phyloP scores from a whole-genome alignment of 2,113 vertebrate genomes.

The Rissa tridactyla region DNA sequence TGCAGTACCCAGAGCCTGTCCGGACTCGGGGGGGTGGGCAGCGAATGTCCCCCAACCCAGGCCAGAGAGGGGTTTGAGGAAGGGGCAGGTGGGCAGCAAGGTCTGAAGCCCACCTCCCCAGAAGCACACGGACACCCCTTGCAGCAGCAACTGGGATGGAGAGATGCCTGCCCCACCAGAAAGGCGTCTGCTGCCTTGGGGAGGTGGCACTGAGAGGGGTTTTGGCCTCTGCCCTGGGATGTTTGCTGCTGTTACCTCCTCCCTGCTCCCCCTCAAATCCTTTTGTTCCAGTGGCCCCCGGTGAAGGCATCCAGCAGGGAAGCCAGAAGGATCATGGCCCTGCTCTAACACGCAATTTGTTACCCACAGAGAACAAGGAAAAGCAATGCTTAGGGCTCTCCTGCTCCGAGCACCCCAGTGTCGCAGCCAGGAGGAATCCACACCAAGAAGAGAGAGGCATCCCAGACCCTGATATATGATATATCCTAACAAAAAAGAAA shows the following conservation, averaged over 20 bases:
- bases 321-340: neutral
- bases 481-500: neutral
- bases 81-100: neutral
- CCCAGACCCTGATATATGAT: neutral
- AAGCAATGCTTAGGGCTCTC: neutral
- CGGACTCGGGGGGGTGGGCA: neutral
- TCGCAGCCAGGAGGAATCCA: neutral
- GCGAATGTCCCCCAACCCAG: accelerated
- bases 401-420: too few relatives aligned
- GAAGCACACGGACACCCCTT: neutral
- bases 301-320: neutral
- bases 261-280: neutral
- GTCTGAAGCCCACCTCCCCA: neutral
- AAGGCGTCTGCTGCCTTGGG: neutral
- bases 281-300: neutral
- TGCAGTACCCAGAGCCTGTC: neutral
- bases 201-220: neutral
- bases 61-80: neutral
- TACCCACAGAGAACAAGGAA: neutral
- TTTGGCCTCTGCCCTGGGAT: neutral
- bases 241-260: neutral
- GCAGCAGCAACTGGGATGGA: neutral
- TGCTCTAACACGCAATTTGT: neutral
- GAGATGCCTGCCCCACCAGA: neutral
- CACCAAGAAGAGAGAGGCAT: neutral